Base-by-base conservation (phyloP, 2,888 invertebrate species). In the Bursaphelenchus okinawaensis region DNA sequence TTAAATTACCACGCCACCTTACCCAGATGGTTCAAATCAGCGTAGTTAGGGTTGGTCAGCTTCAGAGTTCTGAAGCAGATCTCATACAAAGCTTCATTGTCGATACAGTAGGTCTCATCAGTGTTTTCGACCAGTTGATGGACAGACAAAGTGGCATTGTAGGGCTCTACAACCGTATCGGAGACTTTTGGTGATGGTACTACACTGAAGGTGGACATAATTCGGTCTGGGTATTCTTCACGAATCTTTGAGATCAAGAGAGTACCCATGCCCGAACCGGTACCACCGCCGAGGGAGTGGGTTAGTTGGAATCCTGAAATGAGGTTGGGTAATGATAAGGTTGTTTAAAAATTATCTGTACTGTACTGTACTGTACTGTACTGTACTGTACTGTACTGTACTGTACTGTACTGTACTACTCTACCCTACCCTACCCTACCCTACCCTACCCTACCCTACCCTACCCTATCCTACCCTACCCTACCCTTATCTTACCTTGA, bases 121-220 rank as follows among this genome's bases (percentile, higher is more conserved):
- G 81, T 81, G 73, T 81, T 81, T 68, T 81, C 81, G 52, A 81
- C 86, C 24, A 85, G 76, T 70, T 85, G 85, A 70, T 85, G 87
- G 19, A 87, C 86, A n/a, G 87, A 87, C 62, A 86, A 83, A 12
- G 86, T 87, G 22, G 86, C 86, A 72, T 85, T 85, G 81, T 85
- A 85, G 26, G 85, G 85, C 70, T 91, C 91, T 68, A 91, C 90
- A 58, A 91, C 91, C 7, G 91, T 87, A 75, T 86, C 87, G 0
- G 86, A 86, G 28, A 79, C 79, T 75, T 77, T 70, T 23, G 73
- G 73, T 2, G 73, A 70, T 2, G 73, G 73, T 2, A 73, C 71
- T 1, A 94, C 93, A 71, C 92, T 92, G 87, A 92, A 94, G 83
- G 93, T 93, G 88, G 91, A 92, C 93, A 94, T 94, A 80, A 94